These are phyloP conservation scores for Glareola pratincola DNA, from an alignment of 2,113 vertebrate genomes.

Conservation along the genomic window DNA sequence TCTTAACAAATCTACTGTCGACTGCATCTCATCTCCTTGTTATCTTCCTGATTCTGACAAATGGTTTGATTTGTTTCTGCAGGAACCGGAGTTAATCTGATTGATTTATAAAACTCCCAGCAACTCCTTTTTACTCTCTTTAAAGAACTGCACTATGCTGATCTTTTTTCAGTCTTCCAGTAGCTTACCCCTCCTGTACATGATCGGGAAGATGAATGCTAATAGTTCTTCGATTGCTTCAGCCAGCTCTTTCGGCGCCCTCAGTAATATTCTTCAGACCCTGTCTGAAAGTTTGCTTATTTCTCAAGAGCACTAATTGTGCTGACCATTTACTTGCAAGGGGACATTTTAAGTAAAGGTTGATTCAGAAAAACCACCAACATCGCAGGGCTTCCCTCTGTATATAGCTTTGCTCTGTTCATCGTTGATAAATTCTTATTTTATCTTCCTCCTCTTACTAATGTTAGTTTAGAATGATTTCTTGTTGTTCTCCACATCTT, in stretches of 20 bases:
- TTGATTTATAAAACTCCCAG: conserved; percentile 50
- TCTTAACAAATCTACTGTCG: background rate
- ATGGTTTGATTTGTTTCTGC: conserved; percentile 52
- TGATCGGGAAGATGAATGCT: background rate
- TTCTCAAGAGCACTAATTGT: background rate
- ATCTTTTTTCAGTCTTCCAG: background rate
- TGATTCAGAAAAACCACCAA: background rate
- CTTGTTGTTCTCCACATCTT: background rate
- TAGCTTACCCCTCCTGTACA: background rate
- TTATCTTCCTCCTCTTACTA: background rate
- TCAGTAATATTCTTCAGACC: background rate
- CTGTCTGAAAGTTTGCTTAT: background rate
- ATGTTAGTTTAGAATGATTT: background rate
- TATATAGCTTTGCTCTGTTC: background rate
- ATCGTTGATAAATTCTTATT: background rate
- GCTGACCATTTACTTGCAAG: background rate
- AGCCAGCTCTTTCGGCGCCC: background rate
- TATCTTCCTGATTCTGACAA: conserved; percentile 47
- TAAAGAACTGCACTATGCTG: background rate
- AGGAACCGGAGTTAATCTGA: conserved; percentile 5
- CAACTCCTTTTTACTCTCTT: background rate
- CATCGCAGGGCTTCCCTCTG: background rate
- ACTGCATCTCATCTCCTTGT: conserved; percentile 37
- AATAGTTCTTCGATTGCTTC: background rate
- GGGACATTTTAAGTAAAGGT: background rate